Evolutionary conservation across 1,140 invertebrate genomes (phyloP), one percentile per base, ranked within the genome.

Genomic region (Megalonaias nervosa): DNA sequence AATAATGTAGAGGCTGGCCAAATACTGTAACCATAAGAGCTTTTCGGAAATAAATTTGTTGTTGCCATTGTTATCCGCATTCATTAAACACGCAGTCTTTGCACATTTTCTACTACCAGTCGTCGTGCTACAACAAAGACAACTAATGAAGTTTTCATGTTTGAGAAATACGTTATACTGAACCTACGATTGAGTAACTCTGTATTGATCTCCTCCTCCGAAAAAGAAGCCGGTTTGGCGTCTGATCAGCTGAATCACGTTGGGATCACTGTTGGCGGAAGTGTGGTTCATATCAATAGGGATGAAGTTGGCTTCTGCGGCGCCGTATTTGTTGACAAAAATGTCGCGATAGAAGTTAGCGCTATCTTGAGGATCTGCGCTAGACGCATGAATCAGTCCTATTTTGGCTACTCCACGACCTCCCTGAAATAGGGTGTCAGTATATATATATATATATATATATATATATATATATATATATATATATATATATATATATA

Each of bases 221-320:
- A 89, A 86, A 78, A 88, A 87, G 69, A 89, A 88, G 0, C 88
- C 88, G 17, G 87, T 87, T 74, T 86, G 83, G 19, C 74, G 76
- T 21, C 78, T 69, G 13, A 88, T 82, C 15, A 83, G 70, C 11
- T 80, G 59, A 3, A 83, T 78, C 5, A 86, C 70, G 26, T 65
- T 21, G 15, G 77, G 80, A 38, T 82, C 75, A 14, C 26, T 58
- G 21, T 79, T 79, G 17, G 48, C 71, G 13, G 64, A 62, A 19
- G 73, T 81, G 66, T 85, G 75, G 26, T 79, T 80, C n/a, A 83
- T 26, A 59, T 81, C 75, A 19, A 84, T 71, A 12, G 81, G 74
- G 55, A 87, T 82, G 14, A 72, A 74, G 61, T 74, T 75, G 12
- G 75, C 75, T 31, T 82, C 76, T 16, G 71, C 60, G 0, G 80